Evolutionary conservation across 2,113 vertebrate genomes (phyloP), one percentile per base, ranked within the genome.

Genomic region (Noctilio leporinus): DNA sequence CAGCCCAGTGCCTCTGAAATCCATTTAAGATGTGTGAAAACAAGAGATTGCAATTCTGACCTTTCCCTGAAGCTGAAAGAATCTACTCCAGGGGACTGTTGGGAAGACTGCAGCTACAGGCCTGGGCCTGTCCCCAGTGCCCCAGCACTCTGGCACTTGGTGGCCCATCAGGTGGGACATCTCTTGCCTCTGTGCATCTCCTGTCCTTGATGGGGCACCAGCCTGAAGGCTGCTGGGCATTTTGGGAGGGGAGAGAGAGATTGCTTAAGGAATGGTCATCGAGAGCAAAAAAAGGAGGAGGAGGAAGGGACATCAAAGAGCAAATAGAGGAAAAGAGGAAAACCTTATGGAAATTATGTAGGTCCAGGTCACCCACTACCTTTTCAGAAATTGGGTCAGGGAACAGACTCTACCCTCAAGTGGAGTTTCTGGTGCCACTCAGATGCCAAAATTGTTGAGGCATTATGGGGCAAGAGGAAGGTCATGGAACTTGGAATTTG

Each of bases 1-100:
- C 94, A 92, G 35, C 59, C 55, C 76, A 85, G 93, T 45, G 78
- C 85, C 84, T 97, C 96, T 85, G 93, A 97, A 98, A 97, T 97
- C 97, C 95, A 96, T 96, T 98, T 96, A 96, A 86, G 73, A 97
- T 64, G 24, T 86, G 69, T 96, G 97, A 97, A 97, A 98, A 95
- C 20, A 76, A 12, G 65, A 94, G 95, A 89, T 78, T 93, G 96
- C 96, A 97, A 98, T 98, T 75, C 86, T 94, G 95, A 95, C 82
- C 97, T 96, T 96, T 92, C 49, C 86, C 62, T 89, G 28, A 82
- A 89, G 78, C 84, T 96, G 80, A 78, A 95, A 86, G 91, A 94
- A 95, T 67, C 77, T 0, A 0, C 47, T 75, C 95, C 85, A 72
- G 94, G 72, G 43, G 87, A 22, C 87, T 76, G 45, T 65, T 70